Evolutionary conservation across 2,113 vertebrate species (phyloP).

Genomic region (Ochotona curzoniae): DNA sequence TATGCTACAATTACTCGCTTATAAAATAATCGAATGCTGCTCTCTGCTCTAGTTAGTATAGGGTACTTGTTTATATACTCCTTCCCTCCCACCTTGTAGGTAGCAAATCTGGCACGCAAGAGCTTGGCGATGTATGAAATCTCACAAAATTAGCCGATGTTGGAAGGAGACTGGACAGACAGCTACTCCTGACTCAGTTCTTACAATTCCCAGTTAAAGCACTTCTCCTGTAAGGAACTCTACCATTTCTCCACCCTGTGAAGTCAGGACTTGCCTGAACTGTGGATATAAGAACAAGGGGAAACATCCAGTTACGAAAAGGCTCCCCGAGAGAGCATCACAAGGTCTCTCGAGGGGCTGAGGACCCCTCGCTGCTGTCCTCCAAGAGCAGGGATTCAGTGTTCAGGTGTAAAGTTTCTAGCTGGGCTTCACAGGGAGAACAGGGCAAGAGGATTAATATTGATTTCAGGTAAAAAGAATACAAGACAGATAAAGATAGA

Average conservation of each 20-base stretch:
- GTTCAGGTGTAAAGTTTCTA: not conserved
- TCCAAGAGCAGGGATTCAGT: not conserved
- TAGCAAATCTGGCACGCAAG: not conserved
- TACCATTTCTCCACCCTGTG: not conserved
- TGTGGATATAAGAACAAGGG: fast-evolving
- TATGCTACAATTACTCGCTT: fast-evolving
- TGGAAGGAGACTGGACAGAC: not conserved
- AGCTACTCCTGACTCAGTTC: too few relatives aligned
- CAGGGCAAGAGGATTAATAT: not conserved
- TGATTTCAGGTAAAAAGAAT: not conserved
- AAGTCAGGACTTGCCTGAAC: too few relatives aligned
- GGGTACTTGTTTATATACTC: not conserved
- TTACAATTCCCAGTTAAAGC: not conserved
- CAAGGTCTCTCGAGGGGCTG: too few relatives aligned
- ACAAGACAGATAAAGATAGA: not conserved
- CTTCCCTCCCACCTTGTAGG: not conserved
- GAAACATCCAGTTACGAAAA: not conserved
- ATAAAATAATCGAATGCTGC: too few relatives aligned
- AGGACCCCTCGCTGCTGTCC: not conserved
- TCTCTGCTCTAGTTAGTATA: not conserved
- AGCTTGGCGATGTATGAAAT: not conserved
- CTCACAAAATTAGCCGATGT: not conserved
- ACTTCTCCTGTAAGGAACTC: not conserved
- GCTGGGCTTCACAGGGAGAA: not conserved
- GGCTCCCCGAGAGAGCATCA: not conserved